Evolutionary conservation across 2,797 vertebrate genomes (phyloP), one percentile per base, ranked within the genome.

Genomic region (Leuciscus waleckii): DNA sequence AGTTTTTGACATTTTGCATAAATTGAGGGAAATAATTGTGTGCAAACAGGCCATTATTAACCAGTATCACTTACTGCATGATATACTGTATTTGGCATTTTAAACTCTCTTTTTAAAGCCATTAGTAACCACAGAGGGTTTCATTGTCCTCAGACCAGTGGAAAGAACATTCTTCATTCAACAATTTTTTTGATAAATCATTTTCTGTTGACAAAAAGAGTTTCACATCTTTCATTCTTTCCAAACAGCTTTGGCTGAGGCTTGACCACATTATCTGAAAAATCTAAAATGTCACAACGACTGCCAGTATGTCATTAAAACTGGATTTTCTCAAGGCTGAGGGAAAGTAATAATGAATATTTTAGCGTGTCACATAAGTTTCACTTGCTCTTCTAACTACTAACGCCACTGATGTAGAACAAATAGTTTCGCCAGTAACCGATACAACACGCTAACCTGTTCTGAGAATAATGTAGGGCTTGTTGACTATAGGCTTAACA

Each of bases 391-490:
- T 17, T 5, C 35, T 39, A 54, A 35, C 32, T 76, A 76, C 74
- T 77, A 77, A 26, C 23, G 32, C 58, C 58, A 79, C 61, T 74
- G 41, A 63, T 75, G 81, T 49, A 32, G 43, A 67, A 83, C 19
- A 26, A 75, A 51, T 49, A 32, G 71, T 76, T 83, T 83, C 29
- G 5, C 43, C 58, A 76, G 71, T 21, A 67, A 83, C 69, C 21
- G 21, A 63, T 63, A 63, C 56, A 35, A 56, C 68, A 58, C 2
- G 0, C 23, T 14, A 71, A 51, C 58, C 58, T 51, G 81, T 39
- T 76, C 81, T 67, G 81, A 76, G 71, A 76, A 51, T 75, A 83
- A 67, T 37, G 58, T 35, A 51, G 29, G 58, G 21, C 16, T 67
- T 83, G 56, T 49, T n/a, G 65, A 81, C 23, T 61, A 73, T 41